Conservation (phyloP, 2,797 vertebrate genomes). For the Xiphophorus birchmanni region DNA sequence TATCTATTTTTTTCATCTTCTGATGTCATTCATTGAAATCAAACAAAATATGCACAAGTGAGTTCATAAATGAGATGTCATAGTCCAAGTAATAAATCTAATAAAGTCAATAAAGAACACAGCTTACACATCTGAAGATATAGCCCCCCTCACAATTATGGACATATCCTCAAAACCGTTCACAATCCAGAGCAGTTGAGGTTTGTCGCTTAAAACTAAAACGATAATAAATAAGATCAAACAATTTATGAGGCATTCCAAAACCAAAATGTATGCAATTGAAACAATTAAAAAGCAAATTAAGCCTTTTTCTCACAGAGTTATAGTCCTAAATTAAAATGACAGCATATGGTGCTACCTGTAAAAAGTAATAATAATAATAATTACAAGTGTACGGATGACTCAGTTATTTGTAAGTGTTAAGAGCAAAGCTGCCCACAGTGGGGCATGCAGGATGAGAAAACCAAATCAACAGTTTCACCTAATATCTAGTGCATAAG, state of each 20-base stretch:
- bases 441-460: conserved; percentile 25
- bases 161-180: background rate
- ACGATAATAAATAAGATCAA: background rate
- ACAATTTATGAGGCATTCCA: background rate
- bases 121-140: background rate
- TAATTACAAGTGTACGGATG: conserved; percentile 23
- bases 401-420: conserved; percentile 52
- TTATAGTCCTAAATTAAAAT: background rate
- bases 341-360: background rate
- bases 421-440: conserved; percentile 41
- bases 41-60: background rate
- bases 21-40: background rate
- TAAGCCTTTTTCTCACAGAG: background rate
- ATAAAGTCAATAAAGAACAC: background rate
- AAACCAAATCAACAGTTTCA: conserved; percentile 23
- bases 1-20: background rate
- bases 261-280: background rate
- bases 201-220: background rate
- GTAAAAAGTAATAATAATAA: background rate
- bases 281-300: background rate
- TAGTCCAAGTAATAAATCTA: background rate
- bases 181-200: background rate
- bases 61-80: background rate
- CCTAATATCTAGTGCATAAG: conserved; percentile 10
- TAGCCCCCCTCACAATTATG: background rate